Percentiles rank a stretch among this genome's conserved stretches.
phyloP scores from a whole-genome alignment of 2,113 vertebrate genomes.

The Phyllostomus discolor region DNA sequence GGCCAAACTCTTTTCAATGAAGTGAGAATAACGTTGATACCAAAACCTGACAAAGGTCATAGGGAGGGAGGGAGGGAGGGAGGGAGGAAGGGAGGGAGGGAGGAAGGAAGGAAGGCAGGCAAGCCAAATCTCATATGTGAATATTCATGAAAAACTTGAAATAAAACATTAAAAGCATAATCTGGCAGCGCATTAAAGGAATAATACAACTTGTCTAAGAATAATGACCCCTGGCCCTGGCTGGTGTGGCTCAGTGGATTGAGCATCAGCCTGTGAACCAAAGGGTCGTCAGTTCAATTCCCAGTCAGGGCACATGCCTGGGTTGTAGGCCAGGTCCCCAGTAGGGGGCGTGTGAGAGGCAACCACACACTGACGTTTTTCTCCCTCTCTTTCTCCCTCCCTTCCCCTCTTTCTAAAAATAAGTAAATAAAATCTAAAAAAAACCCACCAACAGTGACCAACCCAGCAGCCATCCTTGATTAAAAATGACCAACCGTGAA shows the following conservation, averaged over 20 bases:
- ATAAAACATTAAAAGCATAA: neutral
- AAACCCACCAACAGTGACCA: neutral
- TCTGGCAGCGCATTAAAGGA: neutral
- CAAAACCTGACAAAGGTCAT: neutral
- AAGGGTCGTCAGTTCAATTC: too few species aligned
- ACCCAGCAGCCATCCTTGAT: neutral
- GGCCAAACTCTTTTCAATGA: neutral
- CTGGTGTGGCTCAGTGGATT: too few species aligned
- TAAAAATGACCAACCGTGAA: neutral
- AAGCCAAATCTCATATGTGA: neutral
- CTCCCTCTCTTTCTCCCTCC: too few species aligned
- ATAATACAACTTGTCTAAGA: neutral
- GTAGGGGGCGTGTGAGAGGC: too few species aligned
- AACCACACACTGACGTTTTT: too few species aligned
- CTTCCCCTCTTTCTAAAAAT: too few species aligned
- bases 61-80: neutral
- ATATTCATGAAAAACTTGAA: neutral
- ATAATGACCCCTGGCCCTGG: neutral
- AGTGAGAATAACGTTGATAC: neutral
- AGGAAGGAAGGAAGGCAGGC: neutral
- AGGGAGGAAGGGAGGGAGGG: neutral
- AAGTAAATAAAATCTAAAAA: too few species aligned
- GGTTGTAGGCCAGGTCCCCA: too few species aligned
- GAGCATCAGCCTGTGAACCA: too few species aligned
- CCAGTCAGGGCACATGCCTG: too few species aligned